Conservation (phyloP, 2,888 invertebrate genomes). For the Eugnorisma glareosa region DNA sequence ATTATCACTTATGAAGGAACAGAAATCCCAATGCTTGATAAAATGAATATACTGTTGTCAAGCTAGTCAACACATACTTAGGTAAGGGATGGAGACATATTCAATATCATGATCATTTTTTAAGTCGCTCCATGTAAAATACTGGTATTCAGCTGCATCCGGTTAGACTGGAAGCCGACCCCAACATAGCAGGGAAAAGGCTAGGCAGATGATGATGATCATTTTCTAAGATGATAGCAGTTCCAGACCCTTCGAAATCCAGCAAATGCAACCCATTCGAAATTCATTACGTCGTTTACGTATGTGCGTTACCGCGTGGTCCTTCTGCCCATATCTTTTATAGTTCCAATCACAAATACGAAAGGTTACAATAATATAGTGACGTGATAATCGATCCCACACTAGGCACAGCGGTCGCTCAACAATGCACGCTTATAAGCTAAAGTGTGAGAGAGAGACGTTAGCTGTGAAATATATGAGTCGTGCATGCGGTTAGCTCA, state of each 20-base stretch:
- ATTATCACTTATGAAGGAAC: conserved; percentile 1
- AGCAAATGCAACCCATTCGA: background rate
- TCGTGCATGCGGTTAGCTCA: conserved; percentile 48
- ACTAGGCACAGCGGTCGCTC: conserved; percentile 52
- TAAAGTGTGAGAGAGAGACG: conserved; percentile 51
- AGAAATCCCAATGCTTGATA: conserved; percentile 13
- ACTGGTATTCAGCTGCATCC: no score
- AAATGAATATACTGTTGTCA: background rate
- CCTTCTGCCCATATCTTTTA: conserved; percentile 37
- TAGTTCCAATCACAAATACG: conserved; percentile 32
- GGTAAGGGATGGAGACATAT: background rate
- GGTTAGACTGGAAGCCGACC: no score
- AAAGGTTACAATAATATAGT: conserved; percentile 53
- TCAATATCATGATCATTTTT: background rate
- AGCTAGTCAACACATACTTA: background rate
- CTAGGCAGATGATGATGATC: no score
- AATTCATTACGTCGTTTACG: background rate
- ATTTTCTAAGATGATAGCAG: background rate
- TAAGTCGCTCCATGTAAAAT: no score
- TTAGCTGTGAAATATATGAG: conserved; percentile 60
- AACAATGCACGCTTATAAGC: conserved; percentile 51
- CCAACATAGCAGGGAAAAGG: no score
- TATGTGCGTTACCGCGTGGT: conserved; percentile 3
- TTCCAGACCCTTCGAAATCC: background rate
- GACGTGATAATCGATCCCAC: conserved; percentile 60